Evolutionary conservation across 2,113 vertebrate genomes (phyloP), one percentile per base, ranked within the genome.

Genomic region (Ammodytes dubius): DNA sequence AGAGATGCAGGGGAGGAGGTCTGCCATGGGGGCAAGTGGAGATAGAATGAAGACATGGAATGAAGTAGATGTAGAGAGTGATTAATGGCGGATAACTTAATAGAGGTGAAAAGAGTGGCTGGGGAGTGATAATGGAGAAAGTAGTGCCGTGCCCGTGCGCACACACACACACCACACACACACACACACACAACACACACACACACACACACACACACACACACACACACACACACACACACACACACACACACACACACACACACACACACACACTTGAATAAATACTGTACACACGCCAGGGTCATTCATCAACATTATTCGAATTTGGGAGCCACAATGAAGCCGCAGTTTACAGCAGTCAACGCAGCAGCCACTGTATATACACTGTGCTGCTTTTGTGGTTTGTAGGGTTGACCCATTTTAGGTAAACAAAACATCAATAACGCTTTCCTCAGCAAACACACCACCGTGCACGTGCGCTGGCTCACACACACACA

Each of bases 391-490:
- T 43, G 59, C 45, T 72, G 76, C 71, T 82, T 67, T 85, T 90
- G 74, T 88, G 27, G 27, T 27, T 27, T 27, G 82, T 70, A 72
- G 54, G 65, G 61, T 59, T 89, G 92, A 94, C 91, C 89, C 88
- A 91, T 81, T 93, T 93, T 72, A 86, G 61, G 89, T 82, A 53
- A 90, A 90, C 86, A 90, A 77, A 84, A 85, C 87, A 88, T 77
- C 80, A 75, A 78, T 78, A 85, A 80, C 35, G 57, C 87, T 88
- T 84, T 83, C 70, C 89, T 90, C 83, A 79, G 87, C 87, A 89
- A 87, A 87, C 77, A 79, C 39, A 3, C 65, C 19, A 58, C n/a
- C 9, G 4, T 5, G 7, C 43, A 10, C 6, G 6, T 68, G 14
- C 43, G 0, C 27, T 27, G 27, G 27, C 27, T 1, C n/a, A 5